A percentile compares a stretch with the other conserved stretches of the same genome.
Conservation (phyloP, 2,888 invertebrate species). For the Emmelina monodactyla region DNA sequence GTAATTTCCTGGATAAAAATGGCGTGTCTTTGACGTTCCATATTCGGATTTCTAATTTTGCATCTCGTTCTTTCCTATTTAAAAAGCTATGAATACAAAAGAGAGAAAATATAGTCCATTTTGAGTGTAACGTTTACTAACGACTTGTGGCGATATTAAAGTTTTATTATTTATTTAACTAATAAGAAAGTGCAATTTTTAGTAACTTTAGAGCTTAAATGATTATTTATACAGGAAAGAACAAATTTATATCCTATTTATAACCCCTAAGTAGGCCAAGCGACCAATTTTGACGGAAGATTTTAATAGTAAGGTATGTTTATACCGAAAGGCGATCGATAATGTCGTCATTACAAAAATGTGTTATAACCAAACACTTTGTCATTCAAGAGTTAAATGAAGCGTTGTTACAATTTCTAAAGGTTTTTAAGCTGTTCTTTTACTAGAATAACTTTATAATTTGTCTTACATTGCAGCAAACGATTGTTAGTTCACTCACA, state of each 20-base stretch:
- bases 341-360: slow-evolving; percentile 40
- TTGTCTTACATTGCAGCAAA: no score
- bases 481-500: no score
- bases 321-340: slow-evolving; percentile 38
- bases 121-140: slow-evolving; percentile 63
- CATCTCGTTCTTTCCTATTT: slow-evolving; percentile 28
- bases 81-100: slow-evolving; percentile 18
- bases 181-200: slow-evolving; percentile 35
- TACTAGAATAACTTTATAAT: no score
- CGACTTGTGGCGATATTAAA: slow-evolving; percentile 52
- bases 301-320: slow-evolving; percentile 52
- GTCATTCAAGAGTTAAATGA: no score
- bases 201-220: slow-evolving; percentile 21
- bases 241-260: no score
- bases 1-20: slow-evolving; percentile 30
- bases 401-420: no score
- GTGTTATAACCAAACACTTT: slow-evolving; percentile 28
- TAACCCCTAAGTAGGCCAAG: background rate
- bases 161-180: slow-evolving; percentile 42
- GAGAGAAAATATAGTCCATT: slow-evolving; percentile 27
- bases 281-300: slow-evolving; percentile 32
- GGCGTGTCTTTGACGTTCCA: slow-evolving; percentile 37
- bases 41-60: slow-evolving; percentile 27
- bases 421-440: no score
- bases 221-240: slow-evolving; percentile 21